Base-by-base conservation (phyloP, 2,888 invertebrate species). In the Euclidia mi region DNA sequence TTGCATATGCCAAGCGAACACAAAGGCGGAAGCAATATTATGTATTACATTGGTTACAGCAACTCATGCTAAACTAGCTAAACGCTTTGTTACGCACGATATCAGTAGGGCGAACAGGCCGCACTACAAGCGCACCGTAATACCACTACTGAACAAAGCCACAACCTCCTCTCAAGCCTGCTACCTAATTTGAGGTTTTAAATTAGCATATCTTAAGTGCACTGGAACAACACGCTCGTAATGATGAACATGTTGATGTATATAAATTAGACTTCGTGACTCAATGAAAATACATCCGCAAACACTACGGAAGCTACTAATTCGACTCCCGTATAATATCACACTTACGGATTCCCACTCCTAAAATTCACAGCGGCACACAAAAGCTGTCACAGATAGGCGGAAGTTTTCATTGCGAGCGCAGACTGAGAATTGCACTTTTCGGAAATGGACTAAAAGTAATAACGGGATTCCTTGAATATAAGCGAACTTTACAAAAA, bases 181-280 rank as follows among this genome's bases (percentile, higher is more conserved):
- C 72, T 74, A 76, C 71, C 71, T 79, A 81, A 80, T 85, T 82
- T 79, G 82, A 77, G 85, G 85, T 84, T 76, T 77, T 74, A 80
- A 79, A 84, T 87, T 87, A 84, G 79, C 87, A 85, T 87, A 84
- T 84, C 82, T 81, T 80, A 76, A 71, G 67, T 78, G 71, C 72
- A 78, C 41, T 65, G 70, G 75, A 72, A 78, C 76, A 75, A 76
- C 77, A 74, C 67, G 56, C 56, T 74, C 68, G 76, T 81, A 82
- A 83, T 81, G 79, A 79, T 56, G 60, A 66, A 71, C 59, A 56
- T 45, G 53, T 61, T 59, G 53, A 45, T 64, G 56, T 66, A 53
- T 57, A 52, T 52, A 63, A 61, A 61, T 53, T 60, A 51, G 57
- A 63, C 48, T 42, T 61, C 48, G 61, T 62, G 55, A 9, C 2